Conservation (phyloP, 2,888 invertebrate genomes). For the Holacanthella duospinosa region DNA sequence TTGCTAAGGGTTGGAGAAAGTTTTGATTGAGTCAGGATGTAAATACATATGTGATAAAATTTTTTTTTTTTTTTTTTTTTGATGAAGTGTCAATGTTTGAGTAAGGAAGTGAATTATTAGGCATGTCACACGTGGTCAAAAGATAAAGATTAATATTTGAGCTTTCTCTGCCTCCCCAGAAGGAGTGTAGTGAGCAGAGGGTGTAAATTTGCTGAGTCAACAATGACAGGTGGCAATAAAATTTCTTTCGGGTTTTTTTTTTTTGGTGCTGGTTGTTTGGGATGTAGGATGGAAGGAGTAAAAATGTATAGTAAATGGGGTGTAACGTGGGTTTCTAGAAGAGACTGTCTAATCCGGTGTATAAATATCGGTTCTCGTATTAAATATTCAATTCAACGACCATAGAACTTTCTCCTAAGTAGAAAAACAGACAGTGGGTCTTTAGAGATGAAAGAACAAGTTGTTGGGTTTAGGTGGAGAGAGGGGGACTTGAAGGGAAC, state of each 20-base stretch:
- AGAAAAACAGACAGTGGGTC: conserved; percentile 16
- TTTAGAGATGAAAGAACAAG: conserved; percentile 7
- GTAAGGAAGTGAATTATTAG: conserved; percentile 11
- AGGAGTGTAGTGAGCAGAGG: conserved; percentile 17
- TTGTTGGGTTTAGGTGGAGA: neutral
- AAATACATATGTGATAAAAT: no score
- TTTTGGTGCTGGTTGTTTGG: neutral
- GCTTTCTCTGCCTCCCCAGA: conserved; percentile 10
- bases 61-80: no score
- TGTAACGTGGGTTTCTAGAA: no score
- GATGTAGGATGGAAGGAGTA: neutral
- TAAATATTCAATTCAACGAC: conserved; percentile 20
- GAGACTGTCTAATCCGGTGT: conserved; percentile 16
- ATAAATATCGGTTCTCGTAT: conserved; percentile 19
- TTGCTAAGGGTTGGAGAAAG: no score
- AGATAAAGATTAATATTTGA: conserved; percentile 25
- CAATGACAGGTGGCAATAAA: conserved; percentile 38
- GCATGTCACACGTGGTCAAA: conserved; percentile 12
- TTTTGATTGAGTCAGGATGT: no score
- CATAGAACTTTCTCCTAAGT: conserved; percentile 18
- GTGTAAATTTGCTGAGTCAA: conserved; percentile 37
- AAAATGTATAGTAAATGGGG: conserved; percentile 19
- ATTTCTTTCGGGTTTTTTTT: conserved; percentile 16
- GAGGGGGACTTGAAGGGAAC: neutral
- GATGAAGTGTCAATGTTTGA: conserved; percentile 22